Base-by-base conservation (phyloP, 2,113 vertebrate genomes). In the Neotoma lepida region DNA sequence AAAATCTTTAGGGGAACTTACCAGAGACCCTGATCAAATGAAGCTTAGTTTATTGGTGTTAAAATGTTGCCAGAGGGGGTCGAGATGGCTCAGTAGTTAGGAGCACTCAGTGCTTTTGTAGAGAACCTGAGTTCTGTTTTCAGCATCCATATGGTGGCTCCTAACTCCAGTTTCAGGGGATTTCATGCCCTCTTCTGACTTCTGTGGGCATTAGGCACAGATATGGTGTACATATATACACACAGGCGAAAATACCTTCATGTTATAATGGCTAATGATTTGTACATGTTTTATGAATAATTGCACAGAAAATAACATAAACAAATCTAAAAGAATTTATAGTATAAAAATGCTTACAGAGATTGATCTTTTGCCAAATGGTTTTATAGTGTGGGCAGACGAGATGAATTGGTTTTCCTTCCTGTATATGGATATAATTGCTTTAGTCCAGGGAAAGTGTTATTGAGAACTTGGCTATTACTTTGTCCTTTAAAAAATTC, bases 401-500 rank as follows among this genome's bases (percentile, higher is more conserved):
- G 54, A 84, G 28, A 89, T 7, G 44, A 73, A 56, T 54, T 51
- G 35, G 35, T 13, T 3, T 81, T 26, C 80, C 35, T 18, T 94
- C 74, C 61, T 88, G 49, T 78, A 4, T 80, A 51, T 77, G 17
- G 86, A 15, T 77, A 54, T 39, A 74, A 54, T 84, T 63, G 35
- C 66, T 92, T 95, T 95, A 70, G 93, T 95, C 93, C 70, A 86
- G 54, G 22, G 64, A 84, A 94, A 80, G 63, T 46, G 9, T 81
- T 44, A 89, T 91, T 90, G 54, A 93, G n/a, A 49, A 84, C 35
- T 58, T 41, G 70, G 76, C 44, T 7, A 80, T 51, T 91, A 70
- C 84, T 70, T 91, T 93, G 28, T 35, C 15, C 35, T 88, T 89
- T 66, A 30, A 74, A 85, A 82, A 63, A 68, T 49, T 76, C 17